A percentile compares a stretch with the other conserved stretches of the same genome.
These are phyloP conservation scores for Pteromalus puparum DNA, from an alignment of 1,140 invertebrate genomes.

Conservation along the genomic window DNA sequence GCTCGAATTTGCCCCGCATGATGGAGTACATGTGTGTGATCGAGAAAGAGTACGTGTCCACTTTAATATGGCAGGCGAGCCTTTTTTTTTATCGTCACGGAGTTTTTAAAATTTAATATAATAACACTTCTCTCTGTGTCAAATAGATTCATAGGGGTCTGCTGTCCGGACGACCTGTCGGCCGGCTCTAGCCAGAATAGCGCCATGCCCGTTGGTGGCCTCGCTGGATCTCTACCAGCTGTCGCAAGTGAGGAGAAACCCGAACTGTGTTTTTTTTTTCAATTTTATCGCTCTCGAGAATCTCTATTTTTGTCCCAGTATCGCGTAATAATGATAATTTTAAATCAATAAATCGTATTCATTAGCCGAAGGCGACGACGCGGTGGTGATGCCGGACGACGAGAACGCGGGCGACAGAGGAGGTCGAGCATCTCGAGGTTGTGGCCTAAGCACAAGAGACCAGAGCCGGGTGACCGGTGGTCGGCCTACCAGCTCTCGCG, in stretches of 20 bases:
- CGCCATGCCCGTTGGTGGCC: slow-evolving; percentile 31
- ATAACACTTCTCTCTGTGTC: not conserved
- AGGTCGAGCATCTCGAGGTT: slow-evolving; percentile 75
- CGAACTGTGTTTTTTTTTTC: not conserved
- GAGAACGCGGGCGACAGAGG: slow-evolving; percentile 16
- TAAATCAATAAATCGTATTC: not conserved
- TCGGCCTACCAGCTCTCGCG: slow-evolving; percentile 79
- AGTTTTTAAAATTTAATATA: not conserved
- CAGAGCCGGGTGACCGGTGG: slow-evolving; percentile 79
- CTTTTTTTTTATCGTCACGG: not conserved
- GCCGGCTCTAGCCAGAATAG: not conserved
- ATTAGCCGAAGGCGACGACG: slow-evolving; percentile 28
- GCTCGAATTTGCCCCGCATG: slow-evolving; percentile 76
- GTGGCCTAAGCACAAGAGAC: slow-evolving; percentile 79
- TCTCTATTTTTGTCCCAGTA: slow-evolving; percentile 27
- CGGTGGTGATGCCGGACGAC: slow-evolving; percentile 12
- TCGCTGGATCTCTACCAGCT: slow-evolving; percentile 52
- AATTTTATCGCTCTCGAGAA: not conserved
- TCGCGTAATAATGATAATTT: slow-evolving; percentile 43
- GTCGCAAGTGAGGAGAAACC: slow-evolving; percentile 51
- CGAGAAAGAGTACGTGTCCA: slow-evolving; percentile 77
- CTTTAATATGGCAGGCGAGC: not conserved
- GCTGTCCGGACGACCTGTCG: slow-evolving; percentile 77
- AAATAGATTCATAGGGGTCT: slow-evolving; percentile 78
- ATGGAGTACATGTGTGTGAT: slow-evolving; percentile 83